phyloP scores from a whole-genome alignment of 2,113 vertebrate genomes.

The Ploceus nigricollis region DNA sequence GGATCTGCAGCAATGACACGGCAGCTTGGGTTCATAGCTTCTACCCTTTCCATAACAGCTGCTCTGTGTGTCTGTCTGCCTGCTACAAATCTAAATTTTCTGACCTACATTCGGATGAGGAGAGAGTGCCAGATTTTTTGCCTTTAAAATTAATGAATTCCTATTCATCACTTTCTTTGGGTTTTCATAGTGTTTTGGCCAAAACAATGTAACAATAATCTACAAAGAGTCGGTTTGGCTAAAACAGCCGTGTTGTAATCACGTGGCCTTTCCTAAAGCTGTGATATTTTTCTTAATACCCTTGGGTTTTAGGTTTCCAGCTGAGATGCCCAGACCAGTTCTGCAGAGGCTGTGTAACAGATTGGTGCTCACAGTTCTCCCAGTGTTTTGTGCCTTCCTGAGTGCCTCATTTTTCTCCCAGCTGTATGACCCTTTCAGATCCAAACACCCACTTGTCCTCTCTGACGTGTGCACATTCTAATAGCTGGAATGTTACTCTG shows the following conservation, averaged over 20 bases:
- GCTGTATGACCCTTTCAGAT: neutral
- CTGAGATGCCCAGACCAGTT: neutral
- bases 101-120: neutral
- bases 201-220: neutral
- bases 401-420: neutral
- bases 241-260: neutral
- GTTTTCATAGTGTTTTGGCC: neutral
- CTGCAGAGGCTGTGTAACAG: neutral
- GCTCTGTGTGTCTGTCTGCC: neutral
- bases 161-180: neutral
- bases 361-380: accelerated
- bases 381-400: neutral
- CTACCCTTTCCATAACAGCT: neutral
- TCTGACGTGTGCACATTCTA: neutral
- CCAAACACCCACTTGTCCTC: neutral
- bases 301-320: neutral
- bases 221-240: neutral
- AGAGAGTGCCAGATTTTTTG: neutral
- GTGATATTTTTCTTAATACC: neutral
- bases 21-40: neutral
- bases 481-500: neutral
- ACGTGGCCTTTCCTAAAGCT: neutral
- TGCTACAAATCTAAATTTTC: neutral
- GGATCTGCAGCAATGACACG: neutral
- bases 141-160: neutral